Base-by-base conservation (phyloP, 2,888 invertebrate species). In the Zygaena filipendulae region DNA sequence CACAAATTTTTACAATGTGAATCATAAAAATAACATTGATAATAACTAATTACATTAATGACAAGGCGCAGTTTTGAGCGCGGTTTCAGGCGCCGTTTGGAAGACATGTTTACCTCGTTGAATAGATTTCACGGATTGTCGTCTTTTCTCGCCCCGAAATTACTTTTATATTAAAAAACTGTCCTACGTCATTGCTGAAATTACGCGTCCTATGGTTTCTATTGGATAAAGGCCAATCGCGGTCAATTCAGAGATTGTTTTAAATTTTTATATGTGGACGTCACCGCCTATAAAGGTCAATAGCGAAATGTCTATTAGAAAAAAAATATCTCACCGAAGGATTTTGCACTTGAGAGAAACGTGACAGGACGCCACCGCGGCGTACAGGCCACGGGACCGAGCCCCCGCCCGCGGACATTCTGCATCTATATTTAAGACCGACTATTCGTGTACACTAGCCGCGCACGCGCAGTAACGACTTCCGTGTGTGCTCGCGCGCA, bases 321-420 rank as follows among this genome's bases (percentile, higher is more conserved):
- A 58, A 64, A 53, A 43, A 39, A 46, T 56, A 58, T 63, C 74
- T 75, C 70, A 77, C 77, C 77, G 59, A 62, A 68, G 75, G 68
- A 61, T 68, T 60, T 45, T 57, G 57, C 42, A 57, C 63, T 49
- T 64, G 62, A 46, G 64, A 46, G 55, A 69, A 77, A 49, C 79
- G 75, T 54, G 74, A 58, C 58, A 75, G 70, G 68, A 77, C 68
- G 63, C 72, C 85, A 62, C 72, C 85, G 49, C 85, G 86, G 50
- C 82, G 84, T 45, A 90, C 84, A 40, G 88, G 87, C 90, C 90
- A 90, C 60, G 89, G 90, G 49, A 84, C 87, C 60, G 86, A 84
- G 52, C 81, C 81, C 57, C 74, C 79, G 56, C 82, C 79, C 52
- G 61, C 56, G 54, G 82, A 81, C 74, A 75, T 79, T 69, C 74